These are phyloP conservation scores for Acestrorhynchus altus DNA, from an alignment of 2,797 vertebrate genomes.

Conservation along the genomic window DNA sequence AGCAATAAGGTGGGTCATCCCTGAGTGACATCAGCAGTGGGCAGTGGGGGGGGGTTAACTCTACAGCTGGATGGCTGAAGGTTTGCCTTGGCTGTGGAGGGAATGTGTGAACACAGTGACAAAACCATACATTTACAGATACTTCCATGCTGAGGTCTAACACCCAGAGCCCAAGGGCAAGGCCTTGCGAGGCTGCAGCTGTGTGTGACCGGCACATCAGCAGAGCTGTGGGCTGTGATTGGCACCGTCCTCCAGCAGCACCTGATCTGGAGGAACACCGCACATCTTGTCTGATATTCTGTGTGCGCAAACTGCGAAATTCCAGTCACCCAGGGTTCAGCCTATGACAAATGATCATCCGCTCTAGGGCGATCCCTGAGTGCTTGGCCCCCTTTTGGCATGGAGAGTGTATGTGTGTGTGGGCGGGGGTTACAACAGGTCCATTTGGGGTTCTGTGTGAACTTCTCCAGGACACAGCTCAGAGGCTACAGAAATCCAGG, in stretches of 20 bases:
- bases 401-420: conserved; percentile 19
- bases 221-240: conserved; percentile 69
- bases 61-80: not conserved
- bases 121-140: conserved; percentile 78
- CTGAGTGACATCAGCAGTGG: conserved; percentile 11
- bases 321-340: conserved; percentile 67
- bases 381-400: conserved; percentile 16
- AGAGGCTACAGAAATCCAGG: conserved; percentile 56
- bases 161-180: conserved; percentile 71
- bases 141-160: conserved; percentile 72
- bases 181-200: conserved; percentile 65
- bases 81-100: conserved; percentile 28
- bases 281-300: conserved; percentile 77
- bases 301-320: conserved; percentile 79
- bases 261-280: conserved; percentile 71
- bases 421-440: conserved; percentile 30
- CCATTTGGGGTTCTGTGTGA: conserved; percentile 59
- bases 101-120: conserved; percentile 77
- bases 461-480: conserved; percentile 30
- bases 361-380: conserved; percentile 26
- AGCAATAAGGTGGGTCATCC: conserved; percentile 11
- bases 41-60: not conserved
- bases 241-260: conserved; percentile 46
- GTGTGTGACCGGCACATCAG: conserved; percentile 66
- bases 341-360: conserved; percentile 68